Evolutionary conservation across 2,113 vertebrate genomes (phyloP).

Genomic region (Picathartes gymnocephalus): DNA sequence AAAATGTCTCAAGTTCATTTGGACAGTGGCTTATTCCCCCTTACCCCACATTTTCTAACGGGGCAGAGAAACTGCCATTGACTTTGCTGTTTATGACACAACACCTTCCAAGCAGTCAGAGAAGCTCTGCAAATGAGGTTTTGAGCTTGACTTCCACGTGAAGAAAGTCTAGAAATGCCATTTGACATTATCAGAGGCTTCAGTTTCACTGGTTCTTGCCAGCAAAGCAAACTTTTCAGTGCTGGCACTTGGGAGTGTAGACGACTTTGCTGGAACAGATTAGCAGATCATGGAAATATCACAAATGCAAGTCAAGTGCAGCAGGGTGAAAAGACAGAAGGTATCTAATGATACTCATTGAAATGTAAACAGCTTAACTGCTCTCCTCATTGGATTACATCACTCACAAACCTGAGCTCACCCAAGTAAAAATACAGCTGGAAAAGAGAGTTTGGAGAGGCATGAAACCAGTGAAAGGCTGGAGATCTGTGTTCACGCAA

Average conservation of each 20-base stretch:
- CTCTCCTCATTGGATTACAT: background rate
- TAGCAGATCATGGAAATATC: background rate
- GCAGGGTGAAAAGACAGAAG: slow-evolving; percentile 27
- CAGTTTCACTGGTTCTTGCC: slow-evolving; percentile 1
- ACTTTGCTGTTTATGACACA: background rate
- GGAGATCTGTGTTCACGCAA: background rate
- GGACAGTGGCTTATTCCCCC: background rate
- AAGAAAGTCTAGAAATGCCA: background rate
- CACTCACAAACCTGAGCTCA: background rate
- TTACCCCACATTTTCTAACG: background rate
- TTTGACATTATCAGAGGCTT: background rate
- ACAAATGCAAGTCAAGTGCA: background rate
- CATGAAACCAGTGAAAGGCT: background rate
- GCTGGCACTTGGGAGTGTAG: background rate
- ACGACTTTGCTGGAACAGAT: background rate
- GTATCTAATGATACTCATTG: background rate
- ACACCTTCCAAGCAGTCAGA: background rate
- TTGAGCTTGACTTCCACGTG: background rate
- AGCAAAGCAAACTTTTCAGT: background rate
- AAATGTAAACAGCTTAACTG: slow-evolving; percentile 5
- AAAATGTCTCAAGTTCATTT: background rate
- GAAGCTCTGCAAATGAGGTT: background rate
- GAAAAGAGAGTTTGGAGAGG: background rate
- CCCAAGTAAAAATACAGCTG: background rate
- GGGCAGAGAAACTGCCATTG: background rate